Base-by-base conservation (phyloP, 1,140 invertebrate species). In the Colletes latitarsis region DNA sequence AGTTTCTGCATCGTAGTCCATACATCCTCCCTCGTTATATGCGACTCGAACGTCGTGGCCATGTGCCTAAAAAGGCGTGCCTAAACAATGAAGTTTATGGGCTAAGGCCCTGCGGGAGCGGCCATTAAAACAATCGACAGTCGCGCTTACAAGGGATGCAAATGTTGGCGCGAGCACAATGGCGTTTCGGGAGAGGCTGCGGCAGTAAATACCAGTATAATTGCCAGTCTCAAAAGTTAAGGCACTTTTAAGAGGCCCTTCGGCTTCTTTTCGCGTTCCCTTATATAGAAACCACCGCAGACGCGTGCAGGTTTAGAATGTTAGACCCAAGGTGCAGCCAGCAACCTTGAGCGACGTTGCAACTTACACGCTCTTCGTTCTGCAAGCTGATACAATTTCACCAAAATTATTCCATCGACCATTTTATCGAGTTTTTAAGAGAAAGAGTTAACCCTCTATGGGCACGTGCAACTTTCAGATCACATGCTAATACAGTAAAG, bases 61-160 rank as follows among this genome's bases (percentile, higher is more conserved):
- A 82, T 83, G 63, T 81, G 86, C 86, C 91, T 85, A 89, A 91
- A 92, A 91, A 87, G 90, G 88, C 89, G 90, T 91, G 88, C 87
- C 88, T 89, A 90, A 92, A 92, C 91, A 92, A 92, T 92, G 91
- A 91, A 91, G 90, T 91, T 92, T 92, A 92, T 90, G 91, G 88
- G 83, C 82, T 73, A 76, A 82, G 72, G 85, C 80, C 84, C 84
- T 72, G 88, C 84, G 83, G 82, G 83, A 88, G 84, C 86, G 84
- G 79, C 88, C 89, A 89, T 92, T 91, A 91, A 92, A 91, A 92
- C 90, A 90, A 91, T 92, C 91, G 90, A 88, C 87, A 85, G 89
- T 90, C 87, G 90, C 86, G 82, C 86, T 84, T 81, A 83, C 81
- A 78, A 75, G 81, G 88, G 86, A 90, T 91, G 89, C 89, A 89